A percentile compares a stretch with the other conserved stretches of the same genome.
phyloP scores from a whole-genome alignment of 2,888 invertebrate genomes.

The Mermis nigrescens region DNA sequence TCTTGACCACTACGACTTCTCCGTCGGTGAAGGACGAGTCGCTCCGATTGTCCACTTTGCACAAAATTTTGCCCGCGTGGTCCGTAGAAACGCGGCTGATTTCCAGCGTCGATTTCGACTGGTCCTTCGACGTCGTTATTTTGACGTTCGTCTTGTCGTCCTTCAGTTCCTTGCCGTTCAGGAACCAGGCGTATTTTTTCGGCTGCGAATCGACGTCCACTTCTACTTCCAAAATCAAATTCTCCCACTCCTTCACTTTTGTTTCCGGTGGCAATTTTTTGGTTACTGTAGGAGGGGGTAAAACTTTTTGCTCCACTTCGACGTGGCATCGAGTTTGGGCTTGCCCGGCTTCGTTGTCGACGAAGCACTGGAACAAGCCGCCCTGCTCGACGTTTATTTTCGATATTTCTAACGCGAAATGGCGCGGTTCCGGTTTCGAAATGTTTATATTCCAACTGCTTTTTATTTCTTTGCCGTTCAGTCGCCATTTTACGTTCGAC shows the following conservation, averaged over 20 bases:
- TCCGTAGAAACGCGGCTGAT: background rate
- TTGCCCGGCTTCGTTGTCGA: conserved; percentile 2
- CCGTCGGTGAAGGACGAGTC: background rate
- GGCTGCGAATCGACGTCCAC: background rate
- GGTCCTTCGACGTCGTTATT: conserved; percentile 19
- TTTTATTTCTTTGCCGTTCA: conserved; percentile 2
- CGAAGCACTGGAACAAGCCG: background rate
- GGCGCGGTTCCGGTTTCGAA: background rate
- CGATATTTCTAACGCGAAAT: background rate
- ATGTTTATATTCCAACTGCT: background rate
- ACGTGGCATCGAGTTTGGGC: background rate
- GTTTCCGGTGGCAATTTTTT: background rate
- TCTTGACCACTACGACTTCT: background rate
- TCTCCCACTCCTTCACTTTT: conserved; percentile 1
- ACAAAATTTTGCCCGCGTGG: background rate
- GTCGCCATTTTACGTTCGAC: conserved; percentile 4
- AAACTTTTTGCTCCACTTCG: background rate
- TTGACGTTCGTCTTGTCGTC: conserved; percentile 23
- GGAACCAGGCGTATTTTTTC: conserved; percentile 17
- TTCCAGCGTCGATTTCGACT: background rate
- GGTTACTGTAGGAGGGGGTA: background rate
- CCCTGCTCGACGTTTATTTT: background rate
- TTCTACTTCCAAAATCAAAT: background rate
- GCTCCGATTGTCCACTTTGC: background rate
- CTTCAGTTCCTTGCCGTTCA: conserved; percentile 23